Percentiles rank a stretch among this genome's conserved stretches.
phyloP scores from a whole-genome alignment of 1,140 invertebrate genomes.

The Anastrepha obliqua region DNA sequence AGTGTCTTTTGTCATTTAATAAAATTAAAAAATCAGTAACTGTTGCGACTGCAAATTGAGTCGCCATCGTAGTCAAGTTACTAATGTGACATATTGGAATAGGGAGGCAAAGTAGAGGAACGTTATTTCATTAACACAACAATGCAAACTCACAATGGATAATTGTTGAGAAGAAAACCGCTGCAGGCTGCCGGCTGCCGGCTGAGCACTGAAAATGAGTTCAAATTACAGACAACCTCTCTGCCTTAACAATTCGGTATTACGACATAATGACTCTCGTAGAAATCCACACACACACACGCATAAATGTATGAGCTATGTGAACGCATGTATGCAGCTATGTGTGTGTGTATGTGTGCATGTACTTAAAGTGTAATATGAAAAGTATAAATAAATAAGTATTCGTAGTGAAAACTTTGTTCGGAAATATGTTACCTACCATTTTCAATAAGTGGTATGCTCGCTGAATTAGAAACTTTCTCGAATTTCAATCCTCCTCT shows the following conservation, averaged over 20 bases:
- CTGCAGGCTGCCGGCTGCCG: conserved; percentile 40
- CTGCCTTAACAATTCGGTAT: not conserved
- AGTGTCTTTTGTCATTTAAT: conserved; percentile 62
- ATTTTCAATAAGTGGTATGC: conserved; percentile 30
- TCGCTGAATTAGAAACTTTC: conserved; percentile 45
- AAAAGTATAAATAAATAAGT: not conserved
- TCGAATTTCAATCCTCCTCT: conserved; percentile 24
- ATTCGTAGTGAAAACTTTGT: conserved; percentile 11
- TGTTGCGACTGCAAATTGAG: conserved; percentile 63
- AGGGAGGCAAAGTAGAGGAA: conserved; percentile 54
- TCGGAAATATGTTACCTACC: not conserved
- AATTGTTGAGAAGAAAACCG: conserved; percentile 57
- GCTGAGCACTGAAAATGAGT: conserved; percentile 22
- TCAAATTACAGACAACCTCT: conserved; percentile 51
- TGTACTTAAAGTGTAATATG: not conserved
- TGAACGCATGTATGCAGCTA: not conserved
- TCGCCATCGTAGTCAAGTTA: conserved; percentile 48
- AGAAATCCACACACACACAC: not conserved
- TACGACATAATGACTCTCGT: conserved; percentile 29
- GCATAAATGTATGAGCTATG: no score
- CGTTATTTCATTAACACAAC: conserved; percentile 71
- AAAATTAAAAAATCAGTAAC: conserved; percentile 73
- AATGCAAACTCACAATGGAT: conserved; percentile 63
- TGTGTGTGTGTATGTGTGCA: not conserved
- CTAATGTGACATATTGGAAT: conserved; percentile 52